Percentiles rank a stretch among this genome's conserved stretches.
Evolutionary conservation across 2,888 invertebrate species (phyloP).

Genomic region (Fabriciana adippe): DNA sequence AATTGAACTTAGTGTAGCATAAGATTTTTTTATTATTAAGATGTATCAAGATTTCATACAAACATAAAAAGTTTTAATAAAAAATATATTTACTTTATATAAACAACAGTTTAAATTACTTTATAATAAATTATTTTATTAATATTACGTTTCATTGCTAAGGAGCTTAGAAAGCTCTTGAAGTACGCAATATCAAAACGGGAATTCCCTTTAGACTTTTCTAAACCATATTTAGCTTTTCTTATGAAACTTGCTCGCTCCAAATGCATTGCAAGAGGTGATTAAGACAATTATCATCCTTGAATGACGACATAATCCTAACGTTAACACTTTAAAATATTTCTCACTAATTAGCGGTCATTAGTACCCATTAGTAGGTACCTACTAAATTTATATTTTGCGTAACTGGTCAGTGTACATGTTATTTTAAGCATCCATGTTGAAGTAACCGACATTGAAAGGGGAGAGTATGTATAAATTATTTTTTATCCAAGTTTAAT

Average conservation of each 20-base stretch:
- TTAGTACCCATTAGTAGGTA: slow-evolving; percentile 33
- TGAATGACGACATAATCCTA: slow-evolving; percentile 20
- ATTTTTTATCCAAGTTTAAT: too few relatives aligned
- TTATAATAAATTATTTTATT: too few relatives aligned
- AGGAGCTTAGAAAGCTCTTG: neutral
- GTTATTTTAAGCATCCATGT: too few relatives aligned
- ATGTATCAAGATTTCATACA: too few relatives aligned
- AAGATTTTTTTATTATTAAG: neutral
- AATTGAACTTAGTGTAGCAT: neutral
- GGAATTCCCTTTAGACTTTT: slow-evolving; percentile 18
- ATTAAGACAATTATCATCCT: slow-evolving; percentile 25
- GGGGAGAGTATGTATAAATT: too few relatives aligned
- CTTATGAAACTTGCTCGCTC: slow-evolving; percentile 17
- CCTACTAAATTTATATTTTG: slow-evolving; percentile 27
- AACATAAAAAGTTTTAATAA: too few relatives aligned
- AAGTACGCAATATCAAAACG: slow-evolving; percentile 1
- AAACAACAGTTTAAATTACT: too few relatives aligned
- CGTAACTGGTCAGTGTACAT: slow-evolving; percentile 21
- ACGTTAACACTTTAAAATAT: slow-evolving; percentile 37
- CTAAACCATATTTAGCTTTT: slow-evolving; percentile 14
- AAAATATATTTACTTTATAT: too few relatives aligned
- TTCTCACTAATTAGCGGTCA: slow-evolving; percentile 36
- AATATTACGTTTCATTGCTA: too few relatives aligned
- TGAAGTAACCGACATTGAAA: too few relatives aligned
- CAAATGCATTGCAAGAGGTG: slow-evolving; percentile 12